Evolutionary conservation across 2,797 vertebrate genomes (phyloP).

Genomic region (Microchirus variegatus): DNA sequence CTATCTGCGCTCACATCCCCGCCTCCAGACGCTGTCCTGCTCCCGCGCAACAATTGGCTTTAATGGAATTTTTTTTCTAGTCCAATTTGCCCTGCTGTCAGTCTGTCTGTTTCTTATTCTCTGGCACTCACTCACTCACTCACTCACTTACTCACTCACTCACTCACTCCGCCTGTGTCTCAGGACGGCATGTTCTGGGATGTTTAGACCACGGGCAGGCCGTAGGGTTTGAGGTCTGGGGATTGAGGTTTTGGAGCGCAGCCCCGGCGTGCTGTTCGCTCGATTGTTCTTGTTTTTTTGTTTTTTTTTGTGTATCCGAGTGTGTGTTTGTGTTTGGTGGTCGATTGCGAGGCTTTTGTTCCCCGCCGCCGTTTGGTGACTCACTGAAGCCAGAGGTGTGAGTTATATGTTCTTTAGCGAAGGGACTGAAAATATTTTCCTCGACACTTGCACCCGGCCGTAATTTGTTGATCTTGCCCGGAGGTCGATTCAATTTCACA

Average conservation of each 20-base stretch:
- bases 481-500: too few species aligned
- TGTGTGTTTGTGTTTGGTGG: constrained; percentile 1
- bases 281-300: constrained; percentile 6
- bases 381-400: background rate
- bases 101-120: constrained; percentile 42
- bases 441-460: constrained; percentile 20
- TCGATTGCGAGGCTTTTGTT: background rate
- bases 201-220: constrained; percentile 32
- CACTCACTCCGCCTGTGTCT: constrained; percentile 20
- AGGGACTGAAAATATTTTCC: constrained; percentile 18
- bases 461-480: too few species aligned
- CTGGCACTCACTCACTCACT: constrained; percentile 26
- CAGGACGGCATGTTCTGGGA: constrained; percentile 22
- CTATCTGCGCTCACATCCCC: constrained; percentile 40
- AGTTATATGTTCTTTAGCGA: background rate
- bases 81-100: constrained; percentile 42
- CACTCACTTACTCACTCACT: constrained; percentile 6
- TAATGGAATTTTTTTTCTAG: constrained; percentile 10
- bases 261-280: constrained; percentile 15
- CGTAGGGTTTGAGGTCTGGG: constrained; percentile 27
- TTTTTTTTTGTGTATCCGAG: constrained; percentile 15
- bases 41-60: constrained; percentile 32
- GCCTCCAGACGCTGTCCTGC: constrained; percentile 19
- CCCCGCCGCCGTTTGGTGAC: background rate
- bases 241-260: constrained; percentile 38